Evolutionary conservation across 1,140 invertebrate genomes (phyloP), one percentile per base, ranked within the genome.

Genomic region (Dendrolimus kikuchii): DNA sequence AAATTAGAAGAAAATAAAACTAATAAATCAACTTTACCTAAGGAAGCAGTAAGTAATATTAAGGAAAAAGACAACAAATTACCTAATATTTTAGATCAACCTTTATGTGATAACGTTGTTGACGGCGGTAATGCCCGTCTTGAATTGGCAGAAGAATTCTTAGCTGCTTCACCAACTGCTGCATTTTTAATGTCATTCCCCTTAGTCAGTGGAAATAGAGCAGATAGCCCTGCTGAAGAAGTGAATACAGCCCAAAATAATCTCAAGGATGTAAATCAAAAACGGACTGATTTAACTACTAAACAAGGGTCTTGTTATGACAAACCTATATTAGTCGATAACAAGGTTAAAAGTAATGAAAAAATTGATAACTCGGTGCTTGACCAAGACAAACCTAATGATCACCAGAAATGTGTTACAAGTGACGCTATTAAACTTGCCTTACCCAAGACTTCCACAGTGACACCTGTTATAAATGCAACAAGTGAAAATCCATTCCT

Each of bases 121-220:
- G 88, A 90, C 60, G 78, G 86, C 5, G 89, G 90, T 43, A 87
- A 90, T 59, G 82, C 90, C 38, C 89, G 91, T 57, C 89, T 92
- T 6, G 92, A 93, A 70, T 82, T 93, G 62, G 92, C 93, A 5
- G 92, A 92, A 73, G 92, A 93, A 69, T 90, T 94, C 62, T 91
- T 94, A 74, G 92, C 92, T 6, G 92, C 93, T 60, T 94, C 93
- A 10, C 93, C 93, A 7, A 94, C 93, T 6, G 93, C 92, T 37
- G 93, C 93, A 6, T 94, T 94, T 73, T 77, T 94, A 10, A 89
- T 93, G 77, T 91, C 93, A 6, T 94, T 94, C 66, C 93, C 93
- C 2, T 77, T 94, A 7, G 93, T 94, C 1, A 81, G 82, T 56
- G 87, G 87, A 2, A 86, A 86, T 57, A 74, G 87, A 61, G 86